Percentiles rank a stretch among this genome's conserved stretches.
Evolutionary conservation across 2,113 vertebrate genomes (phyloP).

Genomic region (Antechinus stuartii): DNA sequence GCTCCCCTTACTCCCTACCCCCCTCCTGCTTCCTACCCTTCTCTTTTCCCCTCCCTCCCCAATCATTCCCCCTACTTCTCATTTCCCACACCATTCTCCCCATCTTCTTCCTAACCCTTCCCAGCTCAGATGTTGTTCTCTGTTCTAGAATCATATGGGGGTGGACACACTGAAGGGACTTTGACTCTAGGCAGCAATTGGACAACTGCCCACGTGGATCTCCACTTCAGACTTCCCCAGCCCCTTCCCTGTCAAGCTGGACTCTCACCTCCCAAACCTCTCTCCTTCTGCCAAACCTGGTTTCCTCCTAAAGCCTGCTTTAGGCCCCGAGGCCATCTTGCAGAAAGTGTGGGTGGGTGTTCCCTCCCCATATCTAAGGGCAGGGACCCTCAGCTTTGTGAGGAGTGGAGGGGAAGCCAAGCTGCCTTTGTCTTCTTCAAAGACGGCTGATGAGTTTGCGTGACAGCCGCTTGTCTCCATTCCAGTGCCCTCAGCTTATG

Average conservation of each 20-base stretch:
- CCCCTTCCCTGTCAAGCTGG: neutral
- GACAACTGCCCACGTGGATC: neutral
- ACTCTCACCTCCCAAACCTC: accelerated
- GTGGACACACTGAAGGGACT: neutral
- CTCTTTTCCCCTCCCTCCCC: neutral
- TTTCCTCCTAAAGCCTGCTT: neutral
- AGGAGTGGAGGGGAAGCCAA: neutral
- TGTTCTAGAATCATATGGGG: neutral
- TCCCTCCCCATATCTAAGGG: neutral
- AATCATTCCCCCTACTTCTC: too few relatives aligned
- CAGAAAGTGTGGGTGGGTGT: neutral
- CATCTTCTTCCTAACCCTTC: neutral
- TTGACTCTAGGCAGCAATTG: neutral
- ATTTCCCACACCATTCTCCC: too few relatives aligned
- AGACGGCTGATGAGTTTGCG: neutral
- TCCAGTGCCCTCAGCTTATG: neutral
- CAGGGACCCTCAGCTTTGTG: neutral
- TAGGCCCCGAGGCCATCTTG: neutral
- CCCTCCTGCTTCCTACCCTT: too few relatives aligned
- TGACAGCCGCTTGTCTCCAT: neutral
- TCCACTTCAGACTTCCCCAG: accelerated
- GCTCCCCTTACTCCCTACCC: neutral
- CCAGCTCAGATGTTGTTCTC: neutral
- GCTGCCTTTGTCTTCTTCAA: neutral
- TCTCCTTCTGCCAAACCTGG: neutral